A percentile compares a stretch with the other conserved stretches of the same genome.
Conservation (phyloP, 2,888 invertebrate species). For the Cremastobaeus sp. region DNA sequence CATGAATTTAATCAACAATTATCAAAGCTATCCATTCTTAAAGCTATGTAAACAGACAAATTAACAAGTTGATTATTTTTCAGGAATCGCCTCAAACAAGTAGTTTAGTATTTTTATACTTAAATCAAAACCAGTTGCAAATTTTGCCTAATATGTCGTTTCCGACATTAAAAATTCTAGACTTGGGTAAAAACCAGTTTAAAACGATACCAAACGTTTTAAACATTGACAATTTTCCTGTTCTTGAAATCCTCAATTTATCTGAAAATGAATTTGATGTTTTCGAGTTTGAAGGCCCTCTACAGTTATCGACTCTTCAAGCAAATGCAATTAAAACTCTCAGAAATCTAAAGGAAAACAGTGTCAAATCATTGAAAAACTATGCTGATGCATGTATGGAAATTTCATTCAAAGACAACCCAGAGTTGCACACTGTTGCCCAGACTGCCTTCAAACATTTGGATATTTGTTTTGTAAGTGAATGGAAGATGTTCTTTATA, state of each 20-base stretch:
- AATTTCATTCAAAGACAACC: constrained; percentile 79
- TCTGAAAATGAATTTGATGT: constrained; percentile 80
- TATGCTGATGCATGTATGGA: constrained; percentile 77
- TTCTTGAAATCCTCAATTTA: constrained; percentile 79
- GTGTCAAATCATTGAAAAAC: constrained; percentile 79
- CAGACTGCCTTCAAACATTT: constrained; percentile 75
- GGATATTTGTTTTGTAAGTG: constrained; percentile 80
- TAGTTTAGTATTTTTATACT: constrained; percentile 65
- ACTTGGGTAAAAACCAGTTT: constrained; percentile 80
- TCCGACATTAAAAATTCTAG: constrained; percentile 78
- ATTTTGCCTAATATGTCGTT: constrained; percentile 78
- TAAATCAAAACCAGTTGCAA: constrained; percentile 75
- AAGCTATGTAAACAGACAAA: background rate
- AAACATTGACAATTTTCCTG: constrained; percentile 78
- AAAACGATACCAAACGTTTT: constrained; percentile 79
- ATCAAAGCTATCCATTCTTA: too few species aligned
- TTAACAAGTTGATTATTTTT: background rate
- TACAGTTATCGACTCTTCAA: constrained; percentile 78
- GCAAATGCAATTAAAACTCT: constrained; percentile 69
- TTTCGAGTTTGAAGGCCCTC: constrained; percentile 79
- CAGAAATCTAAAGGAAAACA: constrained; percentile 74
- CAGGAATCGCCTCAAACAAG: constrained; percentile 33
- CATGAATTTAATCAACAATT: too few species aligned
- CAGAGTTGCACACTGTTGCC: constrained; percentile 77
- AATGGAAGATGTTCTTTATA: constrained; percentile 7